Evolutionary conservation across 1,140 invertebrate genomes (phyloP).

Genomic region (Calliopsis andreniformis): DNA sequence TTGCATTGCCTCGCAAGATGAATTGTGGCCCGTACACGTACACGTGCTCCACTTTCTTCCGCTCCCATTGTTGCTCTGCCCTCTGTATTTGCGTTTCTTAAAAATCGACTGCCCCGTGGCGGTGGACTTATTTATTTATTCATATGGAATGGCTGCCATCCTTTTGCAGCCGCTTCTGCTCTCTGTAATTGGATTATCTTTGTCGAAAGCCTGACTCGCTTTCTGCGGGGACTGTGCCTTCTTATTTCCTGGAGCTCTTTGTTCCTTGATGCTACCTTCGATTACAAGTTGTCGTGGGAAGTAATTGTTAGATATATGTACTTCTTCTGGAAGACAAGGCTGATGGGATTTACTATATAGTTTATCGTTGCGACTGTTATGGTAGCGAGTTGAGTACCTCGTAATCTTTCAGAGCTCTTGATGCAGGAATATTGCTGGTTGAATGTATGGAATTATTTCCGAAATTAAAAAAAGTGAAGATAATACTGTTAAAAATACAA

Average conservation of each 20-base stretch:
- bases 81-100: slow-evolving; percentile 15
- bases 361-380: too few relatives aligned
- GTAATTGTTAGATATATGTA: too few relatives aligned
- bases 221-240: not conserved
- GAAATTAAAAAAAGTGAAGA: too few relatives aligned
- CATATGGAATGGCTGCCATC: not conserved
- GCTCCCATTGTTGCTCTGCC: slow-evolving; percentile 27
- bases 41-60: slow-evolving; percentile 43
- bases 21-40: slow-evolving; percentile 24
- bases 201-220: not conserved
- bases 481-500: too few relatives aligned
- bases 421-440: too few relatives aligned
- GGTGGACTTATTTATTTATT: not conserved
- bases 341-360: too few relatives aligned
- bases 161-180: not conserved
- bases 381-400: too few relatives aligned
- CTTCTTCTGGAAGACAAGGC: too few relatives aligned
- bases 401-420: too few relatives aligned
- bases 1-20: slow-evolving; percentile 41
- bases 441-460: too few relatives aligned
- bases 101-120: not conserved
- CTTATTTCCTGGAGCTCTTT: not conserved
- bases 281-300: too few relatives aligned
- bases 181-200: not conserved
- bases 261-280: too few relatives aligned